These are phyloP conservation scores for Chrysina gloriosa DNA, from an alignment of 2,888 invertebrate genomes.

Conservation along the genomic window DNA sequence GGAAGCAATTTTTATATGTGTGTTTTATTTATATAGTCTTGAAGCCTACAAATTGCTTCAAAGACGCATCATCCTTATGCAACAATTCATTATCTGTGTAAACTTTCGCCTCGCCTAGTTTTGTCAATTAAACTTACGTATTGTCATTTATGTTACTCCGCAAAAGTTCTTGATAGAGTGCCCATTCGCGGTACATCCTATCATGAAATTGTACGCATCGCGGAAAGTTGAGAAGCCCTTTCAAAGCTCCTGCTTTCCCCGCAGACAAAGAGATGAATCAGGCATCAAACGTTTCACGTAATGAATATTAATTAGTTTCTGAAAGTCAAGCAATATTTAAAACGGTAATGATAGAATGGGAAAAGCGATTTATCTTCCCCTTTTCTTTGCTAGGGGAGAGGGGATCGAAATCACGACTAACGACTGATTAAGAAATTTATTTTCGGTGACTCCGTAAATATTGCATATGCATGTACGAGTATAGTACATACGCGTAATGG, in stretches of 20 bases:
- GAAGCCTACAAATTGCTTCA: too few relatives aligned
- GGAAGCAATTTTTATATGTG: too few relatives aligned
- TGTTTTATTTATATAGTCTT: too few relatives aligned
- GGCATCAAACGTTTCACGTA: slow-evolving; percentile 3
- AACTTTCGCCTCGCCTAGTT: too few relatives aligned
- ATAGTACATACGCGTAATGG: background rate
- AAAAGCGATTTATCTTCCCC: background rate
- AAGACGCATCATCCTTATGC: too few relatives aligned
- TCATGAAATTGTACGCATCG: too few relatives aligned
- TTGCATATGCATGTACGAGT: background rate
- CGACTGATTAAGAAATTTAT: background rate
- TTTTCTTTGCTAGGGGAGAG: background rate
- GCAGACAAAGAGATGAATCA: background rate
- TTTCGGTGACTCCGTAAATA: background rate
- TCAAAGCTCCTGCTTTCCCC: background rate
- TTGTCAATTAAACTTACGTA: too few relatives aligned
- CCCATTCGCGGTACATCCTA: too few relatives aligned
- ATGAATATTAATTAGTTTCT: slow-evolving; percentile 32
- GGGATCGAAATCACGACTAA: slow-evolving; percentile 16
- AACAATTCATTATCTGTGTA: too few relatives aligned
- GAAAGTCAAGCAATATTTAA: slow-evolving; percentile 24
- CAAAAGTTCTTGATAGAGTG: too few relatives aligned
- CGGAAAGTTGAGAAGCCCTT: too few relatives aligned
- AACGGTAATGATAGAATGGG: slow-evolving; percentile 17
- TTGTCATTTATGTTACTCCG: too few relatives aligned